Percentiles rank a stretch among this genome's conserved stretches.
Conservation (phyloP, 2,888 invertebrate genomes). For the Chrysolina americana region DNA sequence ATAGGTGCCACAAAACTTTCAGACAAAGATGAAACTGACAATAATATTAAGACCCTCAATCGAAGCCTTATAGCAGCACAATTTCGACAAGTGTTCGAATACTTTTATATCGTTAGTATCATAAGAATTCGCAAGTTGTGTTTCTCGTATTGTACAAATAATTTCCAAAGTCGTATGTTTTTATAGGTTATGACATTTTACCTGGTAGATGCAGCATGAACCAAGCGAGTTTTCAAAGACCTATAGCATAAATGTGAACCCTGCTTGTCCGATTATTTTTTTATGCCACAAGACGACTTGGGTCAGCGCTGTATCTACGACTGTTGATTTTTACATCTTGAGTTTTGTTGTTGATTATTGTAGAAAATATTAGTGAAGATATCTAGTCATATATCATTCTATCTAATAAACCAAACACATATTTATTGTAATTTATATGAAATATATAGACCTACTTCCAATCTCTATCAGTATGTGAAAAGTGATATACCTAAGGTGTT, state of each 20-base stretch:
- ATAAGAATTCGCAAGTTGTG: conserved; percentile 23
- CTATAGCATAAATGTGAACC: conserved; percentile 38
- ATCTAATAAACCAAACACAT: conserved; percentile 49
- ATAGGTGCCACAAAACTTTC: neutral
- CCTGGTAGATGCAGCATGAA: conserved; percentile 36
- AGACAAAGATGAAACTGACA: conserved; percentile 30
- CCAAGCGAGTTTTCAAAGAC: conserved; percentile 34
- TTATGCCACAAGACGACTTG: conserved; percentile 39
- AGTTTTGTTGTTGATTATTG: conserved; percentile 50
- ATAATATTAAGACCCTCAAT: conserved; percentile 37
- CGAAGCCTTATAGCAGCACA: conserved; percentile 32
- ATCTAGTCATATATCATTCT: conserved; percentile 51
- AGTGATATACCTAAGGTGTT: conserved; percentile 53
- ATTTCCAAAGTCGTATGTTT: conserved; percentile 12
- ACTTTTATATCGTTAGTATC: conserved; percentile 17
- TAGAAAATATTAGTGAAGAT: conserved; percentile 43
- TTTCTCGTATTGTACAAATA: conserved; percentile 21
- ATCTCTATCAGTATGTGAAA: conserved; percentile 51
- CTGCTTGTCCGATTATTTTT: conserved; percentile 43
- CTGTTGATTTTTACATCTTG: conserved; percentile 44
- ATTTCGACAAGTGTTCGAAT: conserved; percentile 27
- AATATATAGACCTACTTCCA: conserved; percentile 52
- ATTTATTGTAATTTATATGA: conserved; percentile 52
- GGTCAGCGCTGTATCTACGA: conserved; percentile 38
- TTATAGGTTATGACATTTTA: conserved; percentile 24